These are phyloP conservation scores for Cololabis saira DNA, from an alignment of 2,113 vertebrate species.

Conservation along the genomic window DNA sequence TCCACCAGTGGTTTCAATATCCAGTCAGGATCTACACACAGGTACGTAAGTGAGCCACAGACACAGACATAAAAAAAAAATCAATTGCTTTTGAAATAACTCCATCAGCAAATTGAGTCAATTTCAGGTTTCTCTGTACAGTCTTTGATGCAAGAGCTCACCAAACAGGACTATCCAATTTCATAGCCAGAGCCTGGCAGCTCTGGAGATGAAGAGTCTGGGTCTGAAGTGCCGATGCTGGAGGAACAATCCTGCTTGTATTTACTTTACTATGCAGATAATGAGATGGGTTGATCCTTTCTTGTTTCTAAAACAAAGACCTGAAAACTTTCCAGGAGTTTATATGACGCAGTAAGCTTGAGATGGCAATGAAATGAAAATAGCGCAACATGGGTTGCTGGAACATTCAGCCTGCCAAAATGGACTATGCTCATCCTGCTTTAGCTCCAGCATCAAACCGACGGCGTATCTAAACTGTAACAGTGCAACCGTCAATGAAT, in stretches of 20 bases:
- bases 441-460: too few relatives aligned
- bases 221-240: slow-evolving; percentile 58
- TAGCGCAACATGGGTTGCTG: too few relatives aligned
- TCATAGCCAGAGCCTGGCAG: slow-evolving; percentile 41
- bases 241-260: slow-evolving; percentile 29
- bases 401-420: too few relatives aligned
- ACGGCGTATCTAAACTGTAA: too few relatives aligned
- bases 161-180: slow-evolving; percentile 60
- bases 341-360: background rate
- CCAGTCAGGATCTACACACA: slow-evolving; percentile 20
- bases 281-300: slow-evolving; percentile 25
- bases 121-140: slow-evolving; percentile 60
- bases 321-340: slow-evolving; percentile 21
- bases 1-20: slow-evolving; percentile 29
- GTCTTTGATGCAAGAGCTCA: slow-evolving; percentile 61
- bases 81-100: slow-evolving; percentile 68
- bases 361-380: background rate
- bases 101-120: slow-evolving; percentile 69
- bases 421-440: too few relatives aligned
- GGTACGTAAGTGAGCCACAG: slow-evolving; percentile 45
- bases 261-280: slow-evolving; percentile 25
- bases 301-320: slow-evolving; percentile 26
- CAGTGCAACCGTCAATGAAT: too few relatives aligned
- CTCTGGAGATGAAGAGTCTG: slow-evolving; percentile 59
- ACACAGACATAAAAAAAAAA: slow-evolving; percentile 59